Base-by-base conservation (phyloP, 2,888 invertebrate genomes). In the Pammene aurita region DNA sequence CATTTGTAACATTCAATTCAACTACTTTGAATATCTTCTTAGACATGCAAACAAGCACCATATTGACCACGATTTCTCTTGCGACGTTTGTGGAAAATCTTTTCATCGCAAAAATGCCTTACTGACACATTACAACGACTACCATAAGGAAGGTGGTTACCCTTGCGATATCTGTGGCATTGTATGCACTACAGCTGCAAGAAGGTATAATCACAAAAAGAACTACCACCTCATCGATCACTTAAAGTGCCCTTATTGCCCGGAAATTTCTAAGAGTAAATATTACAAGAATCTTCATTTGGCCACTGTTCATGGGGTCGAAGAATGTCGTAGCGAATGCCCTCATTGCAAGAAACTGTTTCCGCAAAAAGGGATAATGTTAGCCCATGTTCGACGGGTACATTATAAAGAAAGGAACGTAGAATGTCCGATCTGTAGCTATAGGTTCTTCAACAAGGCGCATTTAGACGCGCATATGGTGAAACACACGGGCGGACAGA, bases 301-400 rank as follows among this genome's bases (percentile, higher is more conserved):
- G 42, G 71, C 69, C 1, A 71, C 69, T 5, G 67, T 72, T n/a
- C 72, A 72, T 7, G 60, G 65, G 2, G 70, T 57, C 0, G 62
- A 69, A 26, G 58, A 69, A 52, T 69, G 66, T 14, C 69, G 55
- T 55, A 71, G 61, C 52, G 61, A 69, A 14, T 72, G 71, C 13
- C 64, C 71, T 38, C 54, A 69, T 6, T 75, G 88, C 83, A 77
- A 86, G 82, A 72, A 67, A 42, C 54, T 73, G 50, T 72, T 70
- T 34, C 66, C 69, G 2, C 58, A 64, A 62, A 86, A 86, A 80
- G 87, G 87, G n/a, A 86, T 87, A 0, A 75, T 89, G 54, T 84
- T 85, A 0, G 82, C 87, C 73, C 89, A 89, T 66, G 85, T 88
- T 80, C 83, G 87, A 4, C 84, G 61, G 5, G 66, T 61, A 34